Evolutionary conservation across 2,797 vertebrate species (phyloP).

Genomic region (Balearica regulorum): DNA sequence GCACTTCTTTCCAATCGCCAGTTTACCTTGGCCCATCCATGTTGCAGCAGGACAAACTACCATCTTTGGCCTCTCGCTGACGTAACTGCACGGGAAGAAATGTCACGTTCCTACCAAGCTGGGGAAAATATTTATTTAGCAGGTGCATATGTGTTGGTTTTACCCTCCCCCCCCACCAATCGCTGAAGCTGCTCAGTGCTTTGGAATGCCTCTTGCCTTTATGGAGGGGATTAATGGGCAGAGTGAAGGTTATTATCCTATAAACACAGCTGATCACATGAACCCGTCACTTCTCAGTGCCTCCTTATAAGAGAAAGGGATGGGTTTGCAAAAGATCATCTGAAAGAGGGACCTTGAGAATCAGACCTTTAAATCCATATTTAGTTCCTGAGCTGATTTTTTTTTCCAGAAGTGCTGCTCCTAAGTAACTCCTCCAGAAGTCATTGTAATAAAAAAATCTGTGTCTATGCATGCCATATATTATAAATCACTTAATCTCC

Average conservation of each 20-base stretch:
- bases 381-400: background rate
- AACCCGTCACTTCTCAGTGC: background rate
- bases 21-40: rapidly evolving
- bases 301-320: background rate
- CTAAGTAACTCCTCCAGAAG: background rate
- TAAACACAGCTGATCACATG: background rate
- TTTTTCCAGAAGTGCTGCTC: background rate
- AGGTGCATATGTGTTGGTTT: background rate
- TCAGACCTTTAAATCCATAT: background rate
- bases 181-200: background rate
- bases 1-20: background rate
- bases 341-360: background rate
- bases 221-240: background rate
- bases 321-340: background rate
- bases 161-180: background rate
- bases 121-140: background rate
- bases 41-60: rapidly evolving
- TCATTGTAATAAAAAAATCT: background rate
- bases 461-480: background rate
- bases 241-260: background rate
- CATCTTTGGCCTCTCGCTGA: background rate
- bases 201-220: slow-evolving; percentile 13
- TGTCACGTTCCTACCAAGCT: background rate
- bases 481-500: background rate
- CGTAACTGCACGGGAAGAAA: background rate